A percentile compares a stretch with the other conserved stretches of the same genome.
These are phyloP conservation scores for Coenonympha glycerion DNA, from an alignment of 2,888 invertebrate species.

Conservation along the genomic window DNA sequence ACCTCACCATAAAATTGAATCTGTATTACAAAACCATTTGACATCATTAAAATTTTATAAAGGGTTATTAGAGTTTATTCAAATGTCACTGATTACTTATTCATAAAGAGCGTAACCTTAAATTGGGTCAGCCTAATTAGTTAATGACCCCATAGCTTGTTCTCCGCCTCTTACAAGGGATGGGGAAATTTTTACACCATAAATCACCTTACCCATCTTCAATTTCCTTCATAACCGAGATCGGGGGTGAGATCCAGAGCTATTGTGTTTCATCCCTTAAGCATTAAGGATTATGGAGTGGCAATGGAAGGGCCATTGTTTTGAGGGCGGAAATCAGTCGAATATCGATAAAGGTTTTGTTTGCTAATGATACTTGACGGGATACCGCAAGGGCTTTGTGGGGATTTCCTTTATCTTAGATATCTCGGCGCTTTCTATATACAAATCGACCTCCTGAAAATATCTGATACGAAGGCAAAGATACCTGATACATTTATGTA, in stretches of 20 bases:
- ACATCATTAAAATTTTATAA: no score
- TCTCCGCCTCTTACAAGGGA: neutral
- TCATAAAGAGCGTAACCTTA: no score
- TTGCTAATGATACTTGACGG: conserved; percentile 3
- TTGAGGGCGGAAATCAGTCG: neutral
- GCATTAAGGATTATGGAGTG: conserved; percentile 14
- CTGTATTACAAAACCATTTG: no score
- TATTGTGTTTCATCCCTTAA: conserved; percentile 12
- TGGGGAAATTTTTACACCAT: conserved; percentile 1
- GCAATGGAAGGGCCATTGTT: conserved; percentile 9
- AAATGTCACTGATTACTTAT: no score
- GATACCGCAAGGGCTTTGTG: neutral
- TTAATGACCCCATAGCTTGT: neutral
- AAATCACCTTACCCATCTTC: conserved; percentile 1
- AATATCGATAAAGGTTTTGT: conserved; percentile 2
- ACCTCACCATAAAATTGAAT: no score
- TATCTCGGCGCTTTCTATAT: no score
- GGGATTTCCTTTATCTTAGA: no score
- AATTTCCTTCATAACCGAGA: conserved; percentile 19
- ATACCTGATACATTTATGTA: no score
- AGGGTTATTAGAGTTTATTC: no score
- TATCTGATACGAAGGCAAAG: no score
- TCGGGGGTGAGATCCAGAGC: no score
- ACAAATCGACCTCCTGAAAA: no score
- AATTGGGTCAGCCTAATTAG: conserved; percentile 1